A percentile compares a stretch with the other conserved stretches of the same genome.
phyloP scores from a whole-genome alignment of 1,140 invertebrate species.

The Drosophila varians region DNA sequence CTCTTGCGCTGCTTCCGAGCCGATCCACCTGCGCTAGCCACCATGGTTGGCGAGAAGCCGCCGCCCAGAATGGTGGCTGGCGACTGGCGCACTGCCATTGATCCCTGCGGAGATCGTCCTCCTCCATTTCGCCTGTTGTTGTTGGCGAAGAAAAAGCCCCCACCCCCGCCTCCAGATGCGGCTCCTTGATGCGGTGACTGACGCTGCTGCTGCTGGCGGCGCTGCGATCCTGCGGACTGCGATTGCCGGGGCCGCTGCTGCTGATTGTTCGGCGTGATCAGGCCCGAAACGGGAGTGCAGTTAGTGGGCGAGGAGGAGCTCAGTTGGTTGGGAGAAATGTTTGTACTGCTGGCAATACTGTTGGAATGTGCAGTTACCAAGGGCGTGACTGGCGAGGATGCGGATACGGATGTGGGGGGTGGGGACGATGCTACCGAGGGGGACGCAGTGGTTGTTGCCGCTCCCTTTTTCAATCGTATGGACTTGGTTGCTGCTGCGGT shows the following conservation, averaged over 20 bases:
- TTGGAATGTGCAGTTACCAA: conserved; percentile 83
- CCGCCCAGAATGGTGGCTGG: conserved; percentile 77
- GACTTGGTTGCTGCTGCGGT: conserved; percentile 80
- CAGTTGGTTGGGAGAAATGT: conserved; percentile 60
- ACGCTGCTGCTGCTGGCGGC: conserved; percentile 56
- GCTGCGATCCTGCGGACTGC: conserved; percentile 61
- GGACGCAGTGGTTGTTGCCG: conserved; percentile 43
- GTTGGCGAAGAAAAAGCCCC: conserved; percentile 69
- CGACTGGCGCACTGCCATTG: conserved; percentile 61
- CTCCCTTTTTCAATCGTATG: conserved; percentile 78
- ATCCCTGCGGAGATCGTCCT: conserved; percentile 57
- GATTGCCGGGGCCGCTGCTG: conserved; percentile 57
- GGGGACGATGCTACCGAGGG: conserved; percentile 45
- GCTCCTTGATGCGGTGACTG: conserved; percentile 67
- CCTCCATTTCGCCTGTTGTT: conserved; percentile 57
- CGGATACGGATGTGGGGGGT: conserved; percentile 39
- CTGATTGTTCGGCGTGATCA: conserved; percentile 38
- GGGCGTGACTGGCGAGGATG: conserved; percentile 57
- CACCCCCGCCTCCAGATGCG: conserved; percentile 40
- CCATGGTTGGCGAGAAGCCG: conserved; percentile 54
- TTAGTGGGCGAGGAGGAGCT: conserved; percentile 70
- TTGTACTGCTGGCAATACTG: conserved; percentile 84
- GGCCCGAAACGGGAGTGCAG: conserved; percentile 21
- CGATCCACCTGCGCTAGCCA: conserved; percentile 37
- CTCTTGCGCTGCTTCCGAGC: conserved; percentile 72